phyloP scores from a whole-genome alignment of 2,797 vertebrate genomes.

The Eremophila alpestris region DNA sequence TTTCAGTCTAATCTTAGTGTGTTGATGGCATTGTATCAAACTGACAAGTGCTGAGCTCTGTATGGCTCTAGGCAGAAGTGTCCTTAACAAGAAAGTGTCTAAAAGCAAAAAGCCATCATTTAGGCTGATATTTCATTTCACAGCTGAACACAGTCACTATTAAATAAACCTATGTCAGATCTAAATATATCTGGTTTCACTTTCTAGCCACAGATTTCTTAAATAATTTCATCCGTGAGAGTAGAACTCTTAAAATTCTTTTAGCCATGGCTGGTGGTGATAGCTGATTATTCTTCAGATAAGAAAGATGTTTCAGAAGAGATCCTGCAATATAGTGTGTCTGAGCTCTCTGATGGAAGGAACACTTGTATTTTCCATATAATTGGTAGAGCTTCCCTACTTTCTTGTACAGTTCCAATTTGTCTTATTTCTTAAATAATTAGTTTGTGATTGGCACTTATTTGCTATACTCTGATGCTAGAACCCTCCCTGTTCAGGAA shows the following conservation, averaged over 20 bases:
- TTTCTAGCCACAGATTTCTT: background rate
- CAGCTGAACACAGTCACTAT: background rate
- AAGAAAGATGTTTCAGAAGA: background rate
- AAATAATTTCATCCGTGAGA: background rate
- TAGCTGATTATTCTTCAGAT: background rate
- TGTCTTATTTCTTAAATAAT: background rate
- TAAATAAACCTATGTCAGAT: background rate
- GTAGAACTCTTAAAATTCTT: background rate
- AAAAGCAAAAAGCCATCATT: background rate
- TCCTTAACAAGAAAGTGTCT: background rate
- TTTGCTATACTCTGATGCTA: background rate
- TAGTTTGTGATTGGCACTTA: background rate
- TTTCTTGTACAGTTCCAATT: background rate
- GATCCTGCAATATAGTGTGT: background rate
- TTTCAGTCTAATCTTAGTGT: background rate
- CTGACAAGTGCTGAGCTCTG: background rate
- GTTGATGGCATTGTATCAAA: background rate
- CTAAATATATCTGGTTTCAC: background rate
- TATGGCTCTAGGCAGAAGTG: background rate
- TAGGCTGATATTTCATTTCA: background rate
- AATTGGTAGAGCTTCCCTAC: background rate
- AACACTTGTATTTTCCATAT: background rate
- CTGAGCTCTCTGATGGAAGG: background rate
- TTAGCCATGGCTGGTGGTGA: background rate
- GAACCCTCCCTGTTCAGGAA: background rate